These are phyloP conservation scores for Ephialtes manifestator DNA, from an alignment of 2,888 invertebrate genomes.

Conservation along the genomic window DNA sequence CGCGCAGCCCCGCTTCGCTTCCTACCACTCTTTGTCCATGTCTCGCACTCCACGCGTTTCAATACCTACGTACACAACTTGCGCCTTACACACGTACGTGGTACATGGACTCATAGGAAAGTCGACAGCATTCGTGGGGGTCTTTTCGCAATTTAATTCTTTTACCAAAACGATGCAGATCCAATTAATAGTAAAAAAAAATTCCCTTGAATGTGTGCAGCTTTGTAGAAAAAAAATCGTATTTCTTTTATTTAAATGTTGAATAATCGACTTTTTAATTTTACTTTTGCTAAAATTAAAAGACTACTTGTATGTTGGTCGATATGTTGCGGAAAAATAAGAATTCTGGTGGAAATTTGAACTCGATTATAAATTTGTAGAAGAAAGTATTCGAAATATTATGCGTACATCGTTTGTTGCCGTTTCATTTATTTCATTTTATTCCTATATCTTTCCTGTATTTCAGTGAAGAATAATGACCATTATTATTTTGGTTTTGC, in stretches of 20 bases:
- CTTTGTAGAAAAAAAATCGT: neutral
- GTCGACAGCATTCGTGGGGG: neutral
- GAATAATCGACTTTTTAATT: too few species aligned
- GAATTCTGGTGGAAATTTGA: too few species aligned
- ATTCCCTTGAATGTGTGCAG: neutral
- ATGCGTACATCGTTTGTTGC: too few species aligned
- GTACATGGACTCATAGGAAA: neutral
- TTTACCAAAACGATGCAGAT: neutral
- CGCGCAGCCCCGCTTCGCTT: slow-evolving; percentile 62
- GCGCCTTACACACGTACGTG: neutral
- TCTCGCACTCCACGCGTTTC: slow-evolving; percentile 47
- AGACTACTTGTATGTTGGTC: too few species aligned
- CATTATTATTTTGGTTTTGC: too few species aligned
- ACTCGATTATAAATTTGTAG: too few species aligned
- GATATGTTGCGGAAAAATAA: too few species aligned
- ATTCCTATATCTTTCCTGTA: too few species aligned
- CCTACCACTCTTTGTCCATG: slow-evolving; percentile 65
- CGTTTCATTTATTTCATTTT: too few species aligned
- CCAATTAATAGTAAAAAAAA: slow-evolving; percentile 1
- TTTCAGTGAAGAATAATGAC: too few species aligned
- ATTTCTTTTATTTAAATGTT: neutral
- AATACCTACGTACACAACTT: neutral
- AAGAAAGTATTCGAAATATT: too few species aligned
- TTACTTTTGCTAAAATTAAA: too few species aligned
- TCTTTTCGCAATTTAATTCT: slow-evolving; percentile 14